Conservation (phyloP, 2,113 vertebrate genomes). For the Centrocercus urophasianus region DNA sequence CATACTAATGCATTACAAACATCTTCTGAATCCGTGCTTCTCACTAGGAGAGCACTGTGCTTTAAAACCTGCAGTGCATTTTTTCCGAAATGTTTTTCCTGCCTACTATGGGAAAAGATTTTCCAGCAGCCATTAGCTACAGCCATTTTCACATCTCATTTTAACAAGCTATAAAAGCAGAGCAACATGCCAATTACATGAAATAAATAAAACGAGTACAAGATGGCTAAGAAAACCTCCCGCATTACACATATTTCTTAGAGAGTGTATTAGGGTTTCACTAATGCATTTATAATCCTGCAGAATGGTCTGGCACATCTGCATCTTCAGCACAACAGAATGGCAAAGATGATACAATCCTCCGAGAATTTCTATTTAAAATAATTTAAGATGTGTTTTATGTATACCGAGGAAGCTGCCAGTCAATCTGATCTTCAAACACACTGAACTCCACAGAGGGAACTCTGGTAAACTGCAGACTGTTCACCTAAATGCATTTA, state of each 20-base stretch:
- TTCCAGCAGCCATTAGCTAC: conserved; percentile 66
- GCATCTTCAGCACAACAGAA: conserved; percentile 68
- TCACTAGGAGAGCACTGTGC: background rate
- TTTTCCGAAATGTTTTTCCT: background rate
- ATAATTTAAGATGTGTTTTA: conserved; percentile 78
- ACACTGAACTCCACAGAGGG: conserved; percentile 61
- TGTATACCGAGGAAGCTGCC: conserved; percentile 74
- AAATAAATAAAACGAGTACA: conserved; percentile 71
- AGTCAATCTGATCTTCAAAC: conserved; percentile 80
- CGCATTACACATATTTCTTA: conserved; percentile 57
- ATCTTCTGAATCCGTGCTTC: background rate
- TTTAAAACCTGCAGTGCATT: conserved; percentile 9
- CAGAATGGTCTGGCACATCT: conserved; percentile 60
- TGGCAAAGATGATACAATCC: conserved; percentile 53
- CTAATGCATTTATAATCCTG: conserved; percentile 67
- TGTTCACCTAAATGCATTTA: conserved; percentile 72
- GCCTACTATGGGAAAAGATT: conserved; percentile 50
- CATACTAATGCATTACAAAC: background rate
- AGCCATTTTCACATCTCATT: conserved; percentile 68
- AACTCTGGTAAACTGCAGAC: conserved; percentile 67
- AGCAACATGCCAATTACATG: conserved; percentile 71
- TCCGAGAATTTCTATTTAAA: conserved; percentile 72
- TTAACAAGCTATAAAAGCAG: conserved; percentile 71
- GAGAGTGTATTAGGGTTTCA: conserved; percentile 57
- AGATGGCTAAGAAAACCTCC: conserved; percentile 64